Conservation (phyloP, 2,888 invertebrate genomes). For the Xestia sexstrigata region DNA sequence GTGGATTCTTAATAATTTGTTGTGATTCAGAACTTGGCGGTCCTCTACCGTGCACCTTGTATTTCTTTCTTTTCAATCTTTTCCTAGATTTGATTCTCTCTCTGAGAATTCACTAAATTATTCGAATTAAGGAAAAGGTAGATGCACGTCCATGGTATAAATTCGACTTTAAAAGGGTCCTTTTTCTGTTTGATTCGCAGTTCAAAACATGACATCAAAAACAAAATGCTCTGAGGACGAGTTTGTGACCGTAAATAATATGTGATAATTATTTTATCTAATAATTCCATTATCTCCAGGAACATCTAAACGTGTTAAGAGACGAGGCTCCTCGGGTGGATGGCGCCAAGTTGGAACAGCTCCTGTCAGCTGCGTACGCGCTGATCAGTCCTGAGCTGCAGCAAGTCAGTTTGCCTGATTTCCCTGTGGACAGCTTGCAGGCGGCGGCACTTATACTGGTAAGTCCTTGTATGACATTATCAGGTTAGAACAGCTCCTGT, state of each 20-base stretch:
- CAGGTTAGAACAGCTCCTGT: not conserved
- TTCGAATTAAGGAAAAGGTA: not conserved
- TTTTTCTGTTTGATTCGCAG: not conserved
- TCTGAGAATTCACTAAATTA: not conserved
- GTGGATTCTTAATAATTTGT: not conserved
- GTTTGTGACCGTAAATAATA: not conserved
- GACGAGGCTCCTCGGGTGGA: conserved; percentile 86
- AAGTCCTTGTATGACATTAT: conserved; percentile 70
- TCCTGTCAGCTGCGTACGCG: conserved; percentile 95
- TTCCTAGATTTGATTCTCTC: not conserved
- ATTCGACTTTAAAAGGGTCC: not conserved
- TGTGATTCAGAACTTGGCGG: conserved; percentile 11
- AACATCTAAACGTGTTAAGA: conserved; percentile 86
- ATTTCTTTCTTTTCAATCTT: not conserved
- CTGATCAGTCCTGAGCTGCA: conserved; percentile 94
- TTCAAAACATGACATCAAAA: not conserved
- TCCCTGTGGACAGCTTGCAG: conserved; percentile 95
- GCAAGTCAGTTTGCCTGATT: conserved; percentile 95
- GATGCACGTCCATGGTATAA: not conserved
- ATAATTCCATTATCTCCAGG: conserved; percentile 77
- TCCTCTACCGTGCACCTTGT: not conserved
- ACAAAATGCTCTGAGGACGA: not conserved
- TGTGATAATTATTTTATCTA: not conserved
- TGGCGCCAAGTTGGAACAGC: conserved; percentile 89
- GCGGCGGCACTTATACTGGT: conserved; percentile 93